Base-by-base conservation (phyloP, 1,140 invertebrate genomes). In the Holcopasites calliopsidis region DNA sequence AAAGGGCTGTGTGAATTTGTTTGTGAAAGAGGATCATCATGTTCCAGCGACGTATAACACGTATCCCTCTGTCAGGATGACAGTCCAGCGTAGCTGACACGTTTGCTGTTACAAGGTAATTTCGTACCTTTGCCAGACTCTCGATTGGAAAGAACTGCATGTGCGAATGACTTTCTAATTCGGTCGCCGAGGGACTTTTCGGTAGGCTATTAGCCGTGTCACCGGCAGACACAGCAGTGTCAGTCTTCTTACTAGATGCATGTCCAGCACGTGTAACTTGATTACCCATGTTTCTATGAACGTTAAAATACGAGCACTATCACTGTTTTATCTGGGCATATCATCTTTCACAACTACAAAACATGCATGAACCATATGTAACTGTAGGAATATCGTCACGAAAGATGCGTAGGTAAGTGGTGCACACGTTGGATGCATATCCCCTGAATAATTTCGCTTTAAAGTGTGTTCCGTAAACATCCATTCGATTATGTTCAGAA, bases 61-160 rank as follows among this genome's bases (percentile, higher is more conserved):
- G n/a, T n/a, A n/a, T n/a, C n/a, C n/a, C n/a, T n/a, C n/a, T n/a
- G n/a, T n/a, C n/a, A n/a, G n/a, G n/a, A n/a, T n/a, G n/a, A n/a
- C n/a, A n/a, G n/a, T n/a, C n/a, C n/a, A n/a, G n/a, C n/a, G n/a
- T n/a, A n/a, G n/a, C n/a, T n/a, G n/a, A n/a, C n/a, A n/a, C n/a
- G n/a, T n/a, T n/a, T n/a, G n/a, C n/a, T n/a, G n/a, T n/a, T n/a
- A n/a, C n/a, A n/a, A n/a, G n/a, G n/a, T n/a, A 28, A 8, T 6
- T n/a, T 50, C 83, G 91, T 90, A 94, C 94, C 92, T 95, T 95
- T 23, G 94, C 93, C 62, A 96, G 90, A 86, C 94, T 94, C 84
- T 95, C 95, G 40, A 95, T 92, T 1, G 95, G 94, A 72, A 95
- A 91, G 79, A 95, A 92, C 50, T 94, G 94, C 44, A 91, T 92